Conservation (phyloP, 2,888 invertebrate genomes). For the Meliscaeva auricollis region DNA sequence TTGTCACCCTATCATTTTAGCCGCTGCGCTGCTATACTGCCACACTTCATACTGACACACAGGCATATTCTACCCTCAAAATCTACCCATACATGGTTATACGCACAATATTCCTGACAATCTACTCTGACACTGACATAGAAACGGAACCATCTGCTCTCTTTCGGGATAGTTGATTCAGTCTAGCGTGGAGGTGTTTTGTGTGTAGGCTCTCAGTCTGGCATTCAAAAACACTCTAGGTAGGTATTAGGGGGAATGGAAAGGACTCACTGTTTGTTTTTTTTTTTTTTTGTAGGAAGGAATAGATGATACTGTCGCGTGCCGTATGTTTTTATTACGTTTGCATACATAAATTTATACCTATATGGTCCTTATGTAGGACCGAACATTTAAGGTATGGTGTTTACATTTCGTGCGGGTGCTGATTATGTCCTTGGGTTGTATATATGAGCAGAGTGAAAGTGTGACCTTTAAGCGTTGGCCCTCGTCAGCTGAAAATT, state of each 20-base stretch:
- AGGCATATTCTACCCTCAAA: not conserved
- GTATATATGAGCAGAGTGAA: conserved; percentile 9
- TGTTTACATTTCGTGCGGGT: conserved; percentile 49
- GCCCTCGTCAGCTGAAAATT: not conserved
- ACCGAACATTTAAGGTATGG: not conserved
- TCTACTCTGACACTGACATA: not conserved
- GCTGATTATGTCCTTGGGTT: conserved; percentile 24
- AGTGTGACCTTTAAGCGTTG: conserved; percentile 1
- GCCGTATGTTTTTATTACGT: conserved; percentile 57
- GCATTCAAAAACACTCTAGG: conserved; percentile 25
- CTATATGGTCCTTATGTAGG: not conserved
- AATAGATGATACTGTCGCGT: conserved; percentile 61
- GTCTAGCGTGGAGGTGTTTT: conserved; percentile 60
- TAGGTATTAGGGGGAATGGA: not conserved
- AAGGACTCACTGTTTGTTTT: conserved; percentile 53
- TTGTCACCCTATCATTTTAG: conserved; percentile 29
- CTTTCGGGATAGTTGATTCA: conserved; percentile 28
- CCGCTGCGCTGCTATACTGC: conserved; percentile 6
- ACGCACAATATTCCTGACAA: conserved; percentile 2
- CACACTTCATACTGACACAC: conserved; percentile 19
- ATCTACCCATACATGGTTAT: not conserved
- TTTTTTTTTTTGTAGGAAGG: not conserved
- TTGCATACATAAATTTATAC: not conserved
- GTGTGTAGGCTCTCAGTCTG: conserved; percentile 59
- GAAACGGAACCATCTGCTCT: conserved; percentile 55